These are phyloP conservation scores for Aegotheles bennettii DNA, from an alignment of 2,113 vertebrate genomes.

Conservation along the genomic window DNA sequence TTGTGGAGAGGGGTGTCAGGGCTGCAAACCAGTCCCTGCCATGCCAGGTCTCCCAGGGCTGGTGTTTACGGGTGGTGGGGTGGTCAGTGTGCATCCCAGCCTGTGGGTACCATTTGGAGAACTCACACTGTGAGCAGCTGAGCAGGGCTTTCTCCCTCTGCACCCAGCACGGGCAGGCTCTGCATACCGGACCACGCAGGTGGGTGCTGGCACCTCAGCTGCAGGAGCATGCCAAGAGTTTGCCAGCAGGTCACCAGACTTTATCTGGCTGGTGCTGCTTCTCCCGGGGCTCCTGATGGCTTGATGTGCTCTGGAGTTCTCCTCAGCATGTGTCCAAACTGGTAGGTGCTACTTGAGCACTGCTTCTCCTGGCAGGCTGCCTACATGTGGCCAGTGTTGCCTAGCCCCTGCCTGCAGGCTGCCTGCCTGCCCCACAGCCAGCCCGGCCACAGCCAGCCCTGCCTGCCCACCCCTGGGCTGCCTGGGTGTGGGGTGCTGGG, in stretches of 20 bases:
- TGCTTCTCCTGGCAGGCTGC: background rate
- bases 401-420: background rate
- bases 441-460: background rate
- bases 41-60: background rate
- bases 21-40: background rate
- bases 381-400: too few species aligned
- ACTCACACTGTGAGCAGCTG: background rate
- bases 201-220: rapidly evolving
- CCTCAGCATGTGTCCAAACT: background rate
- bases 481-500: background rate
- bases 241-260: background rate
- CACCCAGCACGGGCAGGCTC: rapidly evolving
- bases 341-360: background rate
- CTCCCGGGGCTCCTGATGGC: background rate
- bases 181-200: rapidly evolving
- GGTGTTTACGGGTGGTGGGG: background rate
- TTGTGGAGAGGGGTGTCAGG: background rate
- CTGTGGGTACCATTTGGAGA: background rate
- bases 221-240: rapidly evolving
- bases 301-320: background rate
- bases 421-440: background rate
- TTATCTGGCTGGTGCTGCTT: background rate
- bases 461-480: background rate
- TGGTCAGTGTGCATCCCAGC: background rate
- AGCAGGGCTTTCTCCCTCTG: background rate